Percentiles rank a stretch among this genome's conserved stretches.
Evolutionary conservation across 2,797 vertebrate species (phyloP).

Genomic region (Myotis pilosus): DNA sequence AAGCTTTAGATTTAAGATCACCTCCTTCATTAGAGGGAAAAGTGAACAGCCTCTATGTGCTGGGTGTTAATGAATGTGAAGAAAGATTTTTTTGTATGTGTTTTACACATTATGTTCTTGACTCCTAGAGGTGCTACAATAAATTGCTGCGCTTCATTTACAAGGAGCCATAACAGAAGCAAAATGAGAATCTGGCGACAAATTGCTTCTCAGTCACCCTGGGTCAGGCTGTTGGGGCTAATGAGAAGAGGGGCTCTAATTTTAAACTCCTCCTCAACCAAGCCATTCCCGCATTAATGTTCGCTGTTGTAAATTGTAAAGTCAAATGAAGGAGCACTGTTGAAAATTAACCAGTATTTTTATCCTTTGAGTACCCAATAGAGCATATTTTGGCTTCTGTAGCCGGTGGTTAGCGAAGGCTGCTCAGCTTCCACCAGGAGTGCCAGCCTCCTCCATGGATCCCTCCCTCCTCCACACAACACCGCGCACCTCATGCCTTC

Average conservation of each 20-base stretch:
- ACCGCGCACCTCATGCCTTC: background rate
- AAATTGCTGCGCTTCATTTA: constrained; percentile 86
- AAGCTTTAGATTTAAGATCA: constrained; percentile 88
- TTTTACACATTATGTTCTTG: constrained; percentile 96
- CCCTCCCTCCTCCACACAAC: background rate
- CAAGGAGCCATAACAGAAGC: constrained; percentile 86
- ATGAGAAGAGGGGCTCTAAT: constrained; percentile 89
- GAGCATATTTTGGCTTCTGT: constrained; percentile 86
- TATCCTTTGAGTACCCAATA: constrained; percentile 86
- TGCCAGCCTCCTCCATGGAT: constrained; percentile 53
- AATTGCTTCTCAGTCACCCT: constrained; percentile 88
- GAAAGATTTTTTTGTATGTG: constrained; percentile 88
- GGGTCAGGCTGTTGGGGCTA: constrained; percentile 88
- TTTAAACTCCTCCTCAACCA: constrained; percentile 88
- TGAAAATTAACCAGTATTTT: constrained; percentile 89
- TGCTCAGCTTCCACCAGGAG: constrained; percentile 67
- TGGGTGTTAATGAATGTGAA: constrained; percentile 89
- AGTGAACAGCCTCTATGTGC: constrained; percentile 88
- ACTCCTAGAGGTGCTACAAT: constrained; percentile 94
- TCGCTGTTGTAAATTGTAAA: constrained; percentile 88
- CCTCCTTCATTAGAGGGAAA: constrained; percentile 86
- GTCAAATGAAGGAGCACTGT: constrained; percentile 89
- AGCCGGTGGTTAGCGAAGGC: constrained; percentile 81
- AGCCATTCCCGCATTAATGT: constrained; percentile 88
- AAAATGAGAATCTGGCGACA: constrained; percentile 87